phyloP scores from a whole-genome alignment of 2,888 invertebrate genomes.

The Microdon myrmicae region DNA sequence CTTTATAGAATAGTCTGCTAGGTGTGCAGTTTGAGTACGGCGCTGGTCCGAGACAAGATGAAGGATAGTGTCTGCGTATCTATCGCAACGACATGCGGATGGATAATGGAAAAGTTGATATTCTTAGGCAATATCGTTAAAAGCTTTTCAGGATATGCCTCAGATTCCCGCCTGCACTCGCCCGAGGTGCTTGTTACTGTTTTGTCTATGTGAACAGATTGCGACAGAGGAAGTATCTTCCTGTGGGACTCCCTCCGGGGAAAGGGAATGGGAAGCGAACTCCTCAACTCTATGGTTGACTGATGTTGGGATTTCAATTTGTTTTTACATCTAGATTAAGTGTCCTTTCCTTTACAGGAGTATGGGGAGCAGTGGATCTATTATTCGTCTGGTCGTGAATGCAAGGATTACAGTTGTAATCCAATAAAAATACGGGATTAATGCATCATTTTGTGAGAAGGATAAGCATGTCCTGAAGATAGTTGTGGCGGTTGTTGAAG shows the following conservation, averaged over 20 bases:
- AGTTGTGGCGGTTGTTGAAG: no score
- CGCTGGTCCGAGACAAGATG: no score
- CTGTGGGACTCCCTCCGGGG: constrained; percentile 5
- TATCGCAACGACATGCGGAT: no score
- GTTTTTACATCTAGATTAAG: constrained; percentile 51
- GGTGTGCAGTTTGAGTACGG: no score
- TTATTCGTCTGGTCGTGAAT: no score
- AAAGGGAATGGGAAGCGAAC: neutral
- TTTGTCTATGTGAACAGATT: constrained; percentile 3
- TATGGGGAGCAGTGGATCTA: no score
- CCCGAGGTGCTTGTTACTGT: constrained; percentile 7
- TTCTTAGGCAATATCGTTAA: constrained; percentile 47
- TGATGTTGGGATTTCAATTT: constrained; percentile 39
- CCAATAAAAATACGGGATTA: constrained; percentile 34
- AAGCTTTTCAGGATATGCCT: constrained; percentile 48
- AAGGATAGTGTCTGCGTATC: no score
- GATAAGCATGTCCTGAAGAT: no score
- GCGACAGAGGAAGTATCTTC: constrained; percentile 11
- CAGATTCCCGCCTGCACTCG: constrained; percentile 20
- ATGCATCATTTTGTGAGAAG: constrained; percentile 12
- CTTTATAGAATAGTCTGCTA: no score
- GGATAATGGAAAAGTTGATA: constrained; percentile 49
- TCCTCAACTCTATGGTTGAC: constrained; percentile 13
- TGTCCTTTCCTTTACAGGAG: constrained; percentile 29
- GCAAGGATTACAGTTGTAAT: constrained; percentile 45